These are phyloP conservation scores for Brachynemurus nebulosus DNA, from an alignment of 2,888 invertebrate genomes.

Conservation along the genomic window DNA sequence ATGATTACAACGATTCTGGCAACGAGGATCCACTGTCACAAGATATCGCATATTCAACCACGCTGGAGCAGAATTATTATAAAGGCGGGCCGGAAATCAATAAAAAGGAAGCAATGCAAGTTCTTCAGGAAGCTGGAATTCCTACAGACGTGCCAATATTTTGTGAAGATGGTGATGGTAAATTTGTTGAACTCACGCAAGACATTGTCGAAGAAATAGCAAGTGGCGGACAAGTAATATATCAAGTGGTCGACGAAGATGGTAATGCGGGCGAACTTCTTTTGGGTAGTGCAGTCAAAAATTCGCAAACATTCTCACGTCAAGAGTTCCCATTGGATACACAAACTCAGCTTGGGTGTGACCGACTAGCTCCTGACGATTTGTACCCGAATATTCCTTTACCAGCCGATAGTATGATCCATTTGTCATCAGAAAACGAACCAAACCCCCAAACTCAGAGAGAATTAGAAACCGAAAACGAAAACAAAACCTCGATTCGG, in stretches of 20 bases:
- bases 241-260: conserved; percentile 9
- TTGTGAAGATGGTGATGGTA: conserved; percentile 6
- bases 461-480: background rate
- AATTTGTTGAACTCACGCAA: conserved; percentile 6
- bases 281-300: background rate
- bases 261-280: conserved; percentile 8
- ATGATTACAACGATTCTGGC: background rate
- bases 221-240: conserved; percentile 7
- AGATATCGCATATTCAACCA: background rate
- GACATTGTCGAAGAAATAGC: conserved; percentile 8
- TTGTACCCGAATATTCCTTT: background rate
- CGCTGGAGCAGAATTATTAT: too few species aligned
- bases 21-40: background rate
- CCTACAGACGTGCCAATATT: conserved; percentile 9
- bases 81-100: background rate
- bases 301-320: background rate
- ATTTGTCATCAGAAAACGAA: background rate
- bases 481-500: background rate
- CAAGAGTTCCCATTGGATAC: background rate
- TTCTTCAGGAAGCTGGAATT: conserved; percentile 7
- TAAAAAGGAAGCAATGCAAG: conserved; percentile 2
- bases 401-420: background rate
- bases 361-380: background rate
- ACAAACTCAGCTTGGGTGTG: background rate
- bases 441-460: background rate